A percentile compares a stretch with the other conserved stretches of the same genome.
phyloP scores from a whole-genome alignment of 2,888 invertebrate species.

The Dynastes grantii region DNA sequence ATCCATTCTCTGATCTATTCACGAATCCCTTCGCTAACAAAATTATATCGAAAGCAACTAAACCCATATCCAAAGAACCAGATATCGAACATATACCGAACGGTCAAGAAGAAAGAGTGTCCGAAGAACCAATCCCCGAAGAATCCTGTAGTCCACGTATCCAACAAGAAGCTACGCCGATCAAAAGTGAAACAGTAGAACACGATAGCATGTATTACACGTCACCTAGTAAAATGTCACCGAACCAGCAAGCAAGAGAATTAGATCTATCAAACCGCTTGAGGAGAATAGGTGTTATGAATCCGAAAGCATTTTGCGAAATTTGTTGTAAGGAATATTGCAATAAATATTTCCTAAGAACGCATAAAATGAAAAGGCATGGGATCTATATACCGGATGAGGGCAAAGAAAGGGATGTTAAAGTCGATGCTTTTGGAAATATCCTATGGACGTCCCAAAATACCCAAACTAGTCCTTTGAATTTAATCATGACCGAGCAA shows the following conservation, averaged over 20 bases:
- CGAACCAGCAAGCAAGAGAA: constrained; percentile 74
- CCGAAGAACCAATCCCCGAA: constrained; percentile 55
- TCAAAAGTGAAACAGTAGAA: constrained; percentile 66
- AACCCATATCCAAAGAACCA: constrained; percentile 41
- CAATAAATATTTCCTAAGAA: constrained; percentile 92
- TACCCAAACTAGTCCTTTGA: constrained; percentile 84
- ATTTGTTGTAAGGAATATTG: constrained; percentile 95
- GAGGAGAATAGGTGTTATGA: constrained; percentile 84
- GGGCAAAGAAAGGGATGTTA: constrained; percentile 68
- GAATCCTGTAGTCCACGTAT: constrained; percentile 66
- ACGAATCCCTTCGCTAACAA: constrained; percentile 83
- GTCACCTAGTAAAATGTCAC: constrained; percentile 66
- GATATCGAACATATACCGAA: constrained; percentile 41
- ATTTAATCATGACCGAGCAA: constrained; percentile 82
- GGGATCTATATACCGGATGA: constrained; percentile 82
- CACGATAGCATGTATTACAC: constrained; percentile 61
- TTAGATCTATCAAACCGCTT: constrained; percentile 83
- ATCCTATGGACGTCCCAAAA: constrained; percentile 69
- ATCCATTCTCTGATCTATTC: constrained; percentile 80
- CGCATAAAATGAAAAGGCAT: constrained; percentile 95
- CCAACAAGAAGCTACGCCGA: constrained; percentile 67
- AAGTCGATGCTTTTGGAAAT: constrained; percentile 60
- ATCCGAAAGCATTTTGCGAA: constrained; percentile 94
- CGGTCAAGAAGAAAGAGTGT: constrained; percentile 59
- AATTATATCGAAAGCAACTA: constrained; percentile 65